Evolutionary conservation across 2,888 invertebrate species (phyloP).

Genomic region (Sinotaia quadrata): DNA sequence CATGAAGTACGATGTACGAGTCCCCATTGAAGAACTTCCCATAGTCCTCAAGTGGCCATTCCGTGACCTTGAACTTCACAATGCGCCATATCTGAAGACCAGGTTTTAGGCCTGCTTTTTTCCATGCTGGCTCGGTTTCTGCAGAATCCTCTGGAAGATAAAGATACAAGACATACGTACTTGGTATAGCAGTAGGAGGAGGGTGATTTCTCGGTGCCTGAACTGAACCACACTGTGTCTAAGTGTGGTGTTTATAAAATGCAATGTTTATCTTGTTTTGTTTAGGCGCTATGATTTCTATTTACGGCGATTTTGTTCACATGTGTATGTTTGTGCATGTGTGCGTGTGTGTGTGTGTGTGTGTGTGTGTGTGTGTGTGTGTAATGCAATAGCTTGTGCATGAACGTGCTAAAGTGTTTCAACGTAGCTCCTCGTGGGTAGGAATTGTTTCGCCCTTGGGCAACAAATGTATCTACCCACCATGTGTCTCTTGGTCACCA

Average conservation of each 20-base stretch:
- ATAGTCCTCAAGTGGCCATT: slow-evolving; percentile 63
- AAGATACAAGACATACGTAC: no score
- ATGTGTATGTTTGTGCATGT: slow-evolving; percentile 1
- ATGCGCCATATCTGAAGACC: slow-evolving; percentile 70
- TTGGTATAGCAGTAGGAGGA: slow-evolving; percentile 10
- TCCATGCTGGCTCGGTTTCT: slow-evolving; percentile 66
- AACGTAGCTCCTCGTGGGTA: no score
- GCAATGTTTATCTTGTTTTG: no score
- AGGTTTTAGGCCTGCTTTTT: slow-evolving; percentile 54
- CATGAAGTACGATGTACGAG: slow-evolving; percentile 67
- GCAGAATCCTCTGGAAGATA: slow-evolving; percentile 66
- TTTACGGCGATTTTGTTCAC: neutral
- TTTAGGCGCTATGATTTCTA: no score
- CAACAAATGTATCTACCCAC: no score
- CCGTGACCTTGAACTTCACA: slow-evolving; percentile 65
- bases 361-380: no score
- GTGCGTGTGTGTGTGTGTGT: slow-evolving; percentile 9
- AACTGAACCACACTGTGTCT: slow-evolving; percentile 1
- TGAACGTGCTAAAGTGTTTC: no score
- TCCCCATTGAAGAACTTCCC: slow-evolving; percentile 67
- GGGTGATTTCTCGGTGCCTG: no score
- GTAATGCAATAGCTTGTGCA: no score
- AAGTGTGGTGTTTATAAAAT: no score
- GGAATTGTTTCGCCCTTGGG: no score
- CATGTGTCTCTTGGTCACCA: no score